Base-by-base conservation (phyloP, 1,140 invertebrate species). In the Globodera ellingtonae region DNA sequence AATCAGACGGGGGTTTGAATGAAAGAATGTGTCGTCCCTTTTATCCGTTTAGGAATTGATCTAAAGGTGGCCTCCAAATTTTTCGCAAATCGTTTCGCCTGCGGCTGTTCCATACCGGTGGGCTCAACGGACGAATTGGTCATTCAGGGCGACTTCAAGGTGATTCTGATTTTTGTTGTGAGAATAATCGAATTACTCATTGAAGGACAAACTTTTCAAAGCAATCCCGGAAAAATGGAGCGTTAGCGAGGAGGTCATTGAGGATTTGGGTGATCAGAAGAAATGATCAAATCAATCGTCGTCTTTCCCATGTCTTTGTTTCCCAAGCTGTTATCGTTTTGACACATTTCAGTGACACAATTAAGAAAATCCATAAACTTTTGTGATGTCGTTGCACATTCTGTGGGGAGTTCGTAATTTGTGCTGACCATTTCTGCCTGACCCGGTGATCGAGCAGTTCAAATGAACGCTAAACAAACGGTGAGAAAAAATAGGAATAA, bases 151-250 rank as follows among this genome's bases (percentile, higher is more conserved):
- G 84, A 88, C 52, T 91, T 77, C 47, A 77, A 65, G 21, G 75
- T 74, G 52, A 50, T 46, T 72, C 4, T 72, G 48, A 21, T 72
- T 71, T 71, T 21, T 50, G 15, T 71, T 71, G 13, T 71, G 15
- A 8, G 3, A 2, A 74, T 5, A 59, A 7, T 21, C 6, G 96
- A 35, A 90, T 35, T 89, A 90, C 81, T 86, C 18, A 62, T 56
- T 85, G 0, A 98, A 98, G 90, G 96, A 98, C 92, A 96, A 98
- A 84, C 90, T 99, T 4, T 96, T 98, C 90, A 96, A 98, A 91
- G 93, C 98, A 80, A 95, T 99, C 89, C 95, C 95, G 78, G 96
- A 98, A 89, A 98, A 98, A 90, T 99, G 96, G 95, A 93, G 94
- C 79, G 69, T 87, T 46, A 69, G 79, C 13, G 84, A 87, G 66